Evolutionary conservation across 2,888 invertebrate genomes (phyloP).

Genomic region (Drosophila colorata): DNA sequence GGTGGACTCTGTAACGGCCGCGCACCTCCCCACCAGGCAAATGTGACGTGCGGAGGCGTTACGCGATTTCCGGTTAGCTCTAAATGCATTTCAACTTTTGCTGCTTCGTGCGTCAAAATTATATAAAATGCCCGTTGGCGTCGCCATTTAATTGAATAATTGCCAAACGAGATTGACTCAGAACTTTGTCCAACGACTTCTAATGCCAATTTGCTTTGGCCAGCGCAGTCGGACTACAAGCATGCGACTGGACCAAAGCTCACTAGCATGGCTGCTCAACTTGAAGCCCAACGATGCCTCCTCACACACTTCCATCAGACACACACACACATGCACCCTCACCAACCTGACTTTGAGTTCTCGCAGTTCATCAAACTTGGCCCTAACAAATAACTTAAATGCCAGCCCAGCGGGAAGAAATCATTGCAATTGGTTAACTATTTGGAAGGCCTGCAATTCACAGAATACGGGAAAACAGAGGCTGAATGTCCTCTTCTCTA

Average conservation of each 20-base stretch:
- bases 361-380: constrained; percentile 34
- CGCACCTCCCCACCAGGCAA: neutral
- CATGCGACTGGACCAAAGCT: constrained; percentile 15
- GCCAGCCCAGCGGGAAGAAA: constrained; percentile 24
- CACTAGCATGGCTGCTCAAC: too few relatives aligned
- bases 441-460: constrained; percentile 10
- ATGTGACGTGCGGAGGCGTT: constrained; percentile 27
- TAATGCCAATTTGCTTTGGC: constrained; percentile 69
- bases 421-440: constrained; percentile 23
- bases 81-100: constrained; percentile 62
- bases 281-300: constrained; percentile 16
- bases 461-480: neutral
- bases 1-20: constrained; percentile 23
- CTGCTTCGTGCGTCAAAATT: constrained; percentile 55
- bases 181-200: constrained; percentile 46
- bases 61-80: constrained; percentile 61
- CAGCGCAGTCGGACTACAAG: constrained; percentile 8
- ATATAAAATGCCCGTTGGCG: constrained; percentile 54
- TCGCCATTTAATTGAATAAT: constrained; percentile 73
- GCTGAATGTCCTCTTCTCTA: constrained; percentile 4
- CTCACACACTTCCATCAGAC: too few relatives aligned
- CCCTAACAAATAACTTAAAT: constrained; percentile 46
- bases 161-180: constrained; percentile 66
- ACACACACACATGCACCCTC: neutral
- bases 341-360: constrained; percentile 5